Evolutionary conservation across 2,888 invertebrate species (phyloP).

Genomic region (Sminthurides aquaticus): DNA sequence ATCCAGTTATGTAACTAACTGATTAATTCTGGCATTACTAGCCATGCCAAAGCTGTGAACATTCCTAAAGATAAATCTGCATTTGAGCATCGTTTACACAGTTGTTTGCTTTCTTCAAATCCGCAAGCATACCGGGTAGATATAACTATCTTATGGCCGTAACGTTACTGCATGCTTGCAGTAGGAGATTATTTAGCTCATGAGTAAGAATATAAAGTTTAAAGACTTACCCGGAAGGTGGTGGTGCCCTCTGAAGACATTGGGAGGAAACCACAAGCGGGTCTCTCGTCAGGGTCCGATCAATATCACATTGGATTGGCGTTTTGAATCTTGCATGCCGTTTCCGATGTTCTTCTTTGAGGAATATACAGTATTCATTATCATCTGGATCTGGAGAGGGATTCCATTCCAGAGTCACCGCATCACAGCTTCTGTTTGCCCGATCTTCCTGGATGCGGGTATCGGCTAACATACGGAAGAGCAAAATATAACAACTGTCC

Average conservation of each 20-base stretch:
- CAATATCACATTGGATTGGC: conserved; percentile 51
- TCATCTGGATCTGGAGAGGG: conserved; percentile 50
- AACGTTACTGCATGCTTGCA: no score
- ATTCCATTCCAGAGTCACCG: conserved; percentile 56
- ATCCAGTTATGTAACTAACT: no score
- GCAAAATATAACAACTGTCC: no score
- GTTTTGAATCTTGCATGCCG: conserved; percentile 42
- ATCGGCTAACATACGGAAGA: conserved; percentile 43
- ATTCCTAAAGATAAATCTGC: no score
- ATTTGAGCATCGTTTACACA: no score
- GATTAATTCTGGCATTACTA: no score
- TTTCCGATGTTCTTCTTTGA: conserved; percentile 47
- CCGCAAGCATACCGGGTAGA: no score
- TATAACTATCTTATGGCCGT: no score
- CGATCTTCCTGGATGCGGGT: conserved; percentile 52
- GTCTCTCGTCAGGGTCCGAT: conserved; percentile 48
- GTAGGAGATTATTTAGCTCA: no score
- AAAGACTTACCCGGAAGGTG: conserved; percentile 17
- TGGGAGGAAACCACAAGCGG: conserved; percentile 47
- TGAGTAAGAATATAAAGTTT: no score
- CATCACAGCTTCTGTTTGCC: conserved; percentile 51
- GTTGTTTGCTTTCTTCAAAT: no score
- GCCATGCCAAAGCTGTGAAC: no score
- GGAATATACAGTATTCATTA: conserved; percentile 48
- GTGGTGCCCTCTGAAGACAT: conserved; percentile 45